Evolutionary conservation across 2,113 vertebrate genomes (phyloP).

Genomic region (Nanger granti): DNA sequence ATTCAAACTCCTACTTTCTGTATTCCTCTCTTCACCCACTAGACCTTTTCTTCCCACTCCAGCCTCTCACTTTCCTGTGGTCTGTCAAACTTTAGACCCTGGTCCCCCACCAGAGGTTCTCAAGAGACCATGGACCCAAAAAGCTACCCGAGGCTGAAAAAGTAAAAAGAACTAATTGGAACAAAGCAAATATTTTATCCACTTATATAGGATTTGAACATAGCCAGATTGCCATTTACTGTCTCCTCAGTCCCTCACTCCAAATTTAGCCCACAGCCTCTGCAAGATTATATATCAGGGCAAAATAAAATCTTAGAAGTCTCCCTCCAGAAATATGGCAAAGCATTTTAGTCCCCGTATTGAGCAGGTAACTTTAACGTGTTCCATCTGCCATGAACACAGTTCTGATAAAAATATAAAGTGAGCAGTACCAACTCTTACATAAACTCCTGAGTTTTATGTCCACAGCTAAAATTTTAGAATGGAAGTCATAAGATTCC

Average conservation of each 20-base stretch:
- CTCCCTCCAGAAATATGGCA: neutral
- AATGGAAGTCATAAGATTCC: neutral
- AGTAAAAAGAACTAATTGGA: neutral
- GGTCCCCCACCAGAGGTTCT: neutral
- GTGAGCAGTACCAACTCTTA: neutral
- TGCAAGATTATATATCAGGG: neutral
- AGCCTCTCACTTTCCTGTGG: neutral
- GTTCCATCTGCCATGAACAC: neutral
- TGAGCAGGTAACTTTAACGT: neutral
- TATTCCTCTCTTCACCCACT: neutral
- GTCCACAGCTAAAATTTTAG: neutral
- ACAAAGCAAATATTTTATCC: neutral
- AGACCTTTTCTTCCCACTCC: neutral
- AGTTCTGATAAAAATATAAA: neutral
- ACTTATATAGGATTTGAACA: neutral
- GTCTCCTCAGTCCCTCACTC: neutral
- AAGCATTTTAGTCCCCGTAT: neutral
- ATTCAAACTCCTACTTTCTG: neutral
- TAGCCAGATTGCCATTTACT: neutral
- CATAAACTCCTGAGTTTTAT: neutral
- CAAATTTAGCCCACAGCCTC: neutral
- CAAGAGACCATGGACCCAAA: neutral
- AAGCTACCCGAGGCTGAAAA: neutral
- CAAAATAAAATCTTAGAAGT: neutral
- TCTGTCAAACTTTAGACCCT: neutral